Evolutionary conservation across 1,140 invertebrate genomes (phyloP).

Genomic region (Hyposmocoma kahamanoa): DNA sequence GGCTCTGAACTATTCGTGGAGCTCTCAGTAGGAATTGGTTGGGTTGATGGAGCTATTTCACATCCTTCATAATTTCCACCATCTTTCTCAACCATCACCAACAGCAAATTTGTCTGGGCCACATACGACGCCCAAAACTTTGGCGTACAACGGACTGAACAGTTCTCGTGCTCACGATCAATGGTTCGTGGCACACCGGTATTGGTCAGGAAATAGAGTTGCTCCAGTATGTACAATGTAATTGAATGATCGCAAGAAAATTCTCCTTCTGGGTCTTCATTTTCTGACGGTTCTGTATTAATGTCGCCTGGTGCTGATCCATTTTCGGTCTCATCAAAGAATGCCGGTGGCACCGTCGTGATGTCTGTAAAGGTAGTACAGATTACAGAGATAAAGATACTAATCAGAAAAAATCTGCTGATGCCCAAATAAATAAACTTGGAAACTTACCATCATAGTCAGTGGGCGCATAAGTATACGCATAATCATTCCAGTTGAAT

Average conservation of each 20-base stretch:
- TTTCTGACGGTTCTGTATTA: too few species aligned
- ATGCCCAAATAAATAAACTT: too few species aligned
- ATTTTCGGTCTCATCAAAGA: slow-evolving; percentile 23
- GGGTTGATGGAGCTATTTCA: slow-evolving; percentile 42
- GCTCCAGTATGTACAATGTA: slow-evolving; percentile 80
- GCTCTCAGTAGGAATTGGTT: slow-evolving; percentile 50
- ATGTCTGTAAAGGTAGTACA: slow-evolving; percentile 27
- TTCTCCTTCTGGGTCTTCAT: slow-evolving; percentile 56
- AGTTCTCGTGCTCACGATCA: slow-evolving; percentile 30
- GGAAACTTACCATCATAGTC: slow-evolving; percentile 31
- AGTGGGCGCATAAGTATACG: slow-evolving; percentile 26
- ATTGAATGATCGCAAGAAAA: slow-evolving; percentile 79
- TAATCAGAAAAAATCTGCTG: too few species aligned
- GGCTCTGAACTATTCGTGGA: slow-evolving; percentile 71
- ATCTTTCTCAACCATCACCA: slow-evolving; percentile 82
- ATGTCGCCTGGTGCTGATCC: slow-evolving; percentile 35
- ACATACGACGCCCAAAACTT: slow-evolving; percentile 81
- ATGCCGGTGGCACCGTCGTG: slow-evolving; percentile 29
- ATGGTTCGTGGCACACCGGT: slow-evolving; percentile 57
- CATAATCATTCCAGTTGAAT: slow-evolving; percentile 30
- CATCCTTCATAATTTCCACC: slow-evolving; percentile 43
- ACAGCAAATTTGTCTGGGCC: slow-evolving; percentile 82
- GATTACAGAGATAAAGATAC: slow-evolving; percentile 22
- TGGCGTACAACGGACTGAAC: slow-evolving; percentile 41
- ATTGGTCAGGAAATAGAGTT: slow-evolving; percentile 71